Percentiles rank a stretch among this genome's conserved stretches.
These are phyloP conservation scores for Euphydryas editha DNA, from an alignment of 2,888 invertebrate species.

Conservation along the genomic window DNA sequence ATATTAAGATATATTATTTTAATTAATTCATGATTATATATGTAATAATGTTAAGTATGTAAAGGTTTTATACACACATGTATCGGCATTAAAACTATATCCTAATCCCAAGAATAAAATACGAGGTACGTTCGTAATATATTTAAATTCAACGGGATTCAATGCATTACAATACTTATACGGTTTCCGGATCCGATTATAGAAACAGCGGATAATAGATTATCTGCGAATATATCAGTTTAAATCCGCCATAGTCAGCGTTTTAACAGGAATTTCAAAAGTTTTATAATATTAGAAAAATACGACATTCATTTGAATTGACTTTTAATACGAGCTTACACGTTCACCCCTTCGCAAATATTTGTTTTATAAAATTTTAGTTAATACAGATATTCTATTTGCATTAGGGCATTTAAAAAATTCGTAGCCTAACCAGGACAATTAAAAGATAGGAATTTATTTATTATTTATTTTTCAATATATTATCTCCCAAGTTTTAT, in stretches of 20 bases:
- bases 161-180: constrained; percentile 10
- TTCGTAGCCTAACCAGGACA: too few species aligned
- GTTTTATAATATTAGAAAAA: background rate
- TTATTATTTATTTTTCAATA: too few species aligned
- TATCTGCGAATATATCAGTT: constrained; percentile 14
- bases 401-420: too few species aligned
- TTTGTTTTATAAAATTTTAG: too few species aligned
- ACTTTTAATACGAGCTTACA: background rate
- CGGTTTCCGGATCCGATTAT: constrained; percentile 20
- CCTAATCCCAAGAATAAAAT: constrained; percentile 8
- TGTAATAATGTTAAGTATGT: too few species aligned
- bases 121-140: background rate
- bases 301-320: background rate
- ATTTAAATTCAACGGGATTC: constrained; percentile 26
- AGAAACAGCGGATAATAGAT: constrained; percentile 23
- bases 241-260: background rate
- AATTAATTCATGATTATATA: too few species aligned
- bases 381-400: too few species aligned
- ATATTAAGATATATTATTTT: too few species aligned
- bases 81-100: background rate
- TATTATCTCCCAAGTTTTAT: too few species aligned
- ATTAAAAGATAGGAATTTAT: too few species aligned
- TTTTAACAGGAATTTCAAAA: background rate
- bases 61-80: background rate
- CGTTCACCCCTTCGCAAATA: too few species aligned